These are phyloP conservation scores for Cordylochernes scorpioides DNA, from an alignment of 2,888 invertebrate species.

Conservation along the genomic window DNA sequence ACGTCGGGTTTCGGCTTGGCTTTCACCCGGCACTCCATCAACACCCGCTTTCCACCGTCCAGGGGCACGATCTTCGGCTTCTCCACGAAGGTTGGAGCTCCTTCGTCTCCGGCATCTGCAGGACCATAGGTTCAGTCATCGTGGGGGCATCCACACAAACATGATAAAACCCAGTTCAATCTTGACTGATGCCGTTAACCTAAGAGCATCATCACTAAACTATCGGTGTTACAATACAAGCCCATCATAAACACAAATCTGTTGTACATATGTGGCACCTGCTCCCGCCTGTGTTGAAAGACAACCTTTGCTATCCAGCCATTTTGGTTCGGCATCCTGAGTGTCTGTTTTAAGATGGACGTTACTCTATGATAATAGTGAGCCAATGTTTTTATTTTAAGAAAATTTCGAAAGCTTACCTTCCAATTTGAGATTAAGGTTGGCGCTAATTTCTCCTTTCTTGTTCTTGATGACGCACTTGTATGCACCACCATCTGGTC, in stretches of 20 bases:
- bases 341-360: neutral
- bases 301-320: too few relatives aligned
- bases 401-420: slow-evolving; percentile 4
- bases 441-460: slow-evolving; percentile 26
- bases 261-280: too few relatives aligned
- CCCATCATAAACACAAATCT: too few relatives aligned
- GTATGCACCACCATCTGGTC: slow-evolving; percentile 27
- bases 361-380: neutral
- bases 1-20: slow-evolving; percentile 65
- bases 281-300: too few relatives aligned
- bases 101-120: slow-evolving; percentile 20
- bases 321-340: neutral
- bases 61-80: slow-evolving; percentile 97
- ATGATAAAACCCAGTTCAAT: neutral
- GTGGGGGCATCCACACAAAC: neutral
- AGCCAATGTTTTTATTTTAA: neutral
- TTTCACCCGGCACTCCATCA: slow-evolving; percentile 71
- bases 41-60: slow-evolving; percentile 81
- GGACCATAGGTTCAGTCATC: slow-evolving; percentile 15
- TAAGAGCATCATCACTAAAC: too few relatives aligned
- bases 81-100: slow-evolving; percentile 83
- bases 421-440: slow-evolving; percentile 26
- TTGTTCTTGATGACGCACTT: slow-evolving; percentile 26
- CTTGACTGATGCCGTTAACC: neutral
- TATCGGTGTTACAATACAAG: too few relatives aligned